Evolutionary conservation across 2,888 invertebrate genomes (phyloP), one percentile per base, ranked within the genome.

Genomic region (Chesias legatella): DNA sequence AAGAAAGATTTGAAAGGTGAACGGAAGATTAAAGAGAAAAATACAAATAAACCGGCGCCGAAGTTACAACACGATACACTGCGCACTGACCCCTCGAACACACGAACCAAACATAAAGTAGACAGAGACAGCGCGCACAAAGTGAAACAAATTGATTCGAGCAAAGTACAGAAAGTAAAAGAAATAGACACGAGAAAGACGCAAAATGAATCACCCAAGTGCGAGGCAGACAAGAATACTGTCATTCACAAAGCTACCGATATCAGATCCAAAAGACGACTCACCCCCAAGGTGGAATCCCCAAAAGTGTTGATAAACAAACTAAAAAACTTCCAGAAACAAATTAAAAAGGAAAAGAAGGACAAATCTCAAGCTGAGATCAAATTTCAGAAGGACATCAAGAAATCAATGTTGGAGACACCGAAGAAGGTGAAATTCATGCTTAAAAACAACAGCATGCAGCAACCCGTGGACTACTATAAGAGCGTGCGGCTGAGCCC

Each of bases 371-470:
- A n/a, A 1, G 55, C 42, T 0, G 23, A 29, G 5, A 31, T 21
- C 4, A 33, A 25, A n/a, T 26, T 31, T 7, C 26, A 33, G 3
- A 32, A 32, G 10, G 24, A 44, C 1, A 9, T 20, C 0, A 42
- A 40, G 1, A 41, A 43, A 7, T 0, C 50, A 3, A 44, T 43
- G 0, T 48, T 58, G n/a, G 63, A 70, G 8, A 63, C 79, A 0
- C 80, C 84, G 10, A 95, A 94, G 59, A 91, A 91, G 46, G 95
- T 96, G 0, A 93, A 93, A 68, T 94, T 95, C 52, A 90, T 90
- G 8, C 79, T 94, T 0, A 91, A 92, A 52, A 89, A 91, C 47
- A 95, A 95, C 63, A 90, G 89, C 1, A 90, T 91, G 48, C 95
- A 95, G 65, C 92, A 92, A 17, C 90, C 93, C 0, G 85, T 91